Percentiles rank a stretch among this genome's conserved stretches.
phyloP scores from a whole-genome alignment of 2,113 vertebrate species.

The Trogon melanurus region DNA sequence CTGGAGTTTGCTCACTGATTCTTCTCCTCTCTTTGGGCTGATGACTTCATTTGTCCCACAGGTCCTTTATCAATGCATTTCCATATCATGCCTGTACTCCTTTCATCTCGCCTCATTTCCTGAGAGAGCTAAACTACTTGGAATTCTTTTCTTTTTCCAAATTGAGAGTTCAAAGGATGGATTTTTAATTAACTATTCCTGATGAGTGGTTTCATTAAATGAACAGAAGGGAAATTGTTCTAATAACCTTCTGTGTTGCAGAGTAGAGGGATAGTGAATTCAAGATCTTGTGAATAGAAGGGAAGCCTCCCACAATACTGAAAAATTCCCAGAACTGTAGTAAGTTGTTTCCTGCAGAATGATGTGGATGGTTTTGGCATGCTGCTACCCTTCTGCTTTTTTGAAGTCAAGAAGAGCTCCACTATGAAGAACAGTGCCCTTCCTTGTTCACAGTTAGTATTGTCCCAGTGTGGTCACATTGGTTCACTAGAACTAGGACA shows the following conservation, averaged over 20 bases:
- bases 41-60: conserved; percentile 49
- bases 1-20: conserved; percentile 6
- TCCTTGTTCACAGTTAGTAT: background rate
- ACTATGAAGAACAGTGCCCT: background rate
- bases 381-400: background rate
- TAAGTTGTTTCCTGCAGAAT: background rate
- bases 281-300: background rate
- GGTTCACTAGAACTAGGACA: background rate
- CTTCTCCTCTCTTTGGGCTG: conserved; percentile 5
- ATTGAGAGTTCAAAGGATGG: conserved; percentile 50
- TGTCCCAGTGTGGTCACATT: background rate
- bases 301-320: background rate
- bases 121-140: conserved; percentile 33
- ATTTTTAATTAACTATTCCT: conserved; percentile 57
- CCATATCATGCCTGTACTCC: background rate
- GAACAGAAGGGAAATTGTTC: conserved; percentile 51
- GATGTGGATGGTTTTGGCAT: background rate
- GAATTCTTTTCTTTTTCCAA: conserved; percentile 55
- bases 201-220: conserved; percentile 44
- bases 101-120: conserved; percentile 61
- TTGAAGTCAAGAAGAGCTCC: background rate
- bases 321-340: background rate
- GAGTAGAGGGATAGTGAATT: background rate
- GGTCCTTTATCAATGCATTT: conserved; percentile 37
- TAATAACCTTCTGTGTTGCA: background rate